A percentile compares a stretch with the other conserved stretches of the same genome.
These are phyloP conservation scores for Trimorus sp. DNA, from an alignment of 2,888 invertebrate genomes.

Conservation along the genomic window DNA sequence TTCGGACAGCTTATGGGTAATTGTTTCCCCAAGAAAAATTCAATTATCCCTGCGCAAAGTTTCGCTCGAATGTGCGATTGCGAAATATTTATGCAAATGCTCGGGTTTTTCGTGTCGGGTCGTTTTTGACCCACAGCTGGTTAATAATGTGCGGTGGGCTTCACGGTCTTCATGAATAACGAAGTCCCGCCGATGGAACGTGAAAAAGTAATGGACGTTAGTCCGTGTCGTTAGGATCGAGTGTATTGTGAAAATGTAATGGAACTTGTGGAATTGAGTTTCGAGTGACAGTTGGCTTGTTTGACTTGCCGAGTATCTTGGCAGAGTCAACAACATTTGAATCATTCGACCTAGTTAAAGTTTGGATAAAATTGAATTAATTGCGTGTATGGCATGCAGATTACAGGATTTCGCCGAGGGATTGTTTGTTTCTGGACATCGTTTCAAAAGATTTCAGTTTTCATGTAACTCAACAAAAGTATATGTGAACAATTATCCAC, in stretches of 20 bases:
- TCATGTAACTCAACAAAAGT: too few species aligned
- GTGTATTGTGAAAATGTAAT: conserved; percentile 5
- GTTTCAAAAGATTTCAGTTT: too few species aligned
- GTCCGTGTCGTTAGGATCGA: neutral
- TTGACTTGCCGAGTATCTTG: neutral
- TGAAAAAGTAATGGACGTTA: neutral
- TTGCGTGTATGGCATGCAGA: neutral
- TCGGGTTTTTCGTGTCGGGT: too few species aligned
- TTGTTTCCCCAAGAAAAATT: conserved; percentile 51
- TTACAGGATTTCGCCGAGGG: too few species aligned
- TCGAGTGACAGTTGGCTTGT: conserved; percentile 2
- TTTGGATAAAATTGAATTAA: neutral
- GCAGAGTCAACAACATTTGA: neutral
- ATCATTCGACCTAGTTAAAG: neutral
- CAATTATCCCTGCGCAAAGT: conserved; percentile 26
- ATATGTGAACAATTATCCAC: too few species aligned
- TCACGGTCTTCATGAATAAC: neutral
- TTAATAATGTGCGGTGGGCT: too few species aligned
- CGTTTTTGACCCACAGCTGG: too few species aligned
- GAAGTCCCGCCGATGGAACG: conserved; percentile 5
- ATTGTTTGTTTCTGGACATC: too few species aligned
- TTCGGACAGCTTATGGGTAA: conserved; percentile 28
- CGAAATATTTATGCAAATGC: too few species aligned
- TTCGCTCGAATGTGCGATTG: too few species aligned
- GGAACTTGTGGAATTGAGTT: conserved; percentile 16